These are phyloP conservation scores for Callithrix jacchus DNA, from an alignment of 2,113 vertebrate species.

Conservation along the genomic window DNA sequence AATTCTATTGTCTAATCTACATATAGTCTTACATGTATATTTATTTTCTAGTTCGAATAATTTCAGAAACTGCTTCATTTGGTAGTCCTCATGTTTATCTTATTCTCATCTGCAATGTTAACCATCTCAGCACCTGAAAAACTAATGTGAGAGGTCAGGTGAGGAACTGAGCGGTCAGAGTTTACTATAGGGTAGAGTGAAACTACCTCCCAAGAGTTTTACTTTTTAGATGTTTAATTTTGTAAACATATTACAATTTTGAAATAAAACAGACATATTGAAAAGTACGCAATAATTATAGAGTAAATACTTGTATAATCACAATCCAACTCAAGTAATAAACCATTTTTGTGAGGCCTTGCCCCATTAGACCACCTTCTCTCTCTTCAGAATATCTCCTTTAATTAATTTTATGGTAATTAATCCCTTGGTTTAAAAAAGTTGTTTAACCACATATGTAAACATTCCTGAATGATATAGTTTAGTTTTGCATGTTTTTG, in stretches of 20 bases:
- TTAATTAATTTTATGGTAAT: not conserved
- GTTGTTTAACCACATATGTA: not conserved
- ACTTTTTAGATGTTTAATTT: not conserved
- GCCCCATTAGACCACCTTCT: not conserved
- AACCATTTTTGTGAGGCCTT: not conserved
- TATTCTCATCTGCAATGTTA: not conserved
- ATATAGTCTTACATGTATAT: not conserved
- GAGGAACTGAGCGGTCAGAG: constrained; percentile 29
- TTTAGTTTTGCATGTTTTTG: not conserved
- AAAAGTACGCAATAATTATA: not conserved
- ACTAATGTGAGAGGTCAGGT: not conserved
- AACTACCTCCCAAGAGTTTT: constrained; percentile 79
- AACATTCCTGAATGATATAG: not conserved
- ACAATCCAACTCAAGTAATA: not conserved
- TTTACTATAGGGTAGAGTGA: constrained; percentile 34
- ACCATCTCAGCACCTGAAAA: not conserved
- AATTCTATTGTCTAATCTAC: not conserved
- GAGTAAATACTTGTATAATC: not conserved
- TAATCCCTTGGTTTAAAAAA: not conserved
- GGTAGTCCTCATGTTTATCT: not conserved
- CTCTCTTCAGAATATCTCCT: not conserved
- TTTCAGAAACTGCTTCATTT: not conserved
- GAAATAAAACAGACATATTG: not conserved
- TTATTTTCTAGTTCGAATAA: constrained; percentile 37
- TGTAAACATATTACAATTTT: not conserved